Percentiles rank a stretch among this genome's conserved stretches.
phyloP scores from a whole-genome alignment of 2,113 vertebrate genomes.

The Lichenostomus cassidix region DNA sequence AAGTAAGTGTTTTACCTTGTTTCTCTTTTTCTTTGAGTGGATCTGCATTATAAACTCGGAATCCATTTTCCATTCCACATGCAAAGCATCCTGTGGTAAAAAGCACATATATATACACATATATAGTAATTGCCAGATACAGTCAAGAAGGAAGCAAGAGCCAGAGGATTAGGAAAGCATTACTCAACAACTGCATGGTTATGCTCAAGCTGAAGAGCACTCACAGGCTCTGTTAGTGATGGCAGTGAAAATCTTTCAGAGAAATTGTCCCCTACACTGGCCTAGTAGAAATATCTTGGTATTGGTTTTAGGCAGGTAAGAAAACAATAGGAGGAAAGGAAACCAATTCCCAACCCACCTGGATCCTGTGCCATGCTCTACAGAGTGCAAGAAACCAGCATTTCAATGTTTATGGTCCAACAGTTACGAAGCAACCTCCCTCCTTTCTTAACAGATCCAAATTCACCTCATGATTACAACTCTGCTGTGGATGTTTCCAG shows the following conservation, averaged over 20 bases:
- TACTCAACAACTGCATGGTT: neutral
- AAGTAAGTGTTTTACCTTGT: constrained; percentile 84
- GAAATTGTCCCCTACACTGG: neutral
- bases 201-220: neutral
- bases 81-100: constrained; percentile 91
- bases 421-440: neutral
- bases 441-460: neutral
- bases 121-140: neutral
- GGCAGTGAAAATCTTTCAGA: neutral
- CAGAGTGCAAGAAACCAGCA: neutral
- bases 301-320: neutral
- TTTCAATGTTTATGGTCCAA: neutral
- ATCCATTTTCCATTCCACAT: constrained; percentile 99
- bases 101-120: neutral
- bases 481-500: neutral
- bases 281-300: neutral
- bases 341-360: neutral
- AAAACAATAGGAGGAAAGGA: neutral
- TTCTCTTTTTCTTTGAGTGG: constrained; percentile 99
- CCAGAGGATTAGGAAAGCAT: neutral
- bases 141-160: neutral
- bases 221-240: neutral
- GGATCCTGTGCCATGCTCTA: neutral
- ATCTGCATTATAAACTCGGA: constrained; percentile 97
- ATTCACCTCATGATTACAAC: fast-evolving